These are phyloP conservation scores for Lithosia quadra DNA, from an alignment of 2,888 invertebrate species.

Conservation along the genomic window DNA sequence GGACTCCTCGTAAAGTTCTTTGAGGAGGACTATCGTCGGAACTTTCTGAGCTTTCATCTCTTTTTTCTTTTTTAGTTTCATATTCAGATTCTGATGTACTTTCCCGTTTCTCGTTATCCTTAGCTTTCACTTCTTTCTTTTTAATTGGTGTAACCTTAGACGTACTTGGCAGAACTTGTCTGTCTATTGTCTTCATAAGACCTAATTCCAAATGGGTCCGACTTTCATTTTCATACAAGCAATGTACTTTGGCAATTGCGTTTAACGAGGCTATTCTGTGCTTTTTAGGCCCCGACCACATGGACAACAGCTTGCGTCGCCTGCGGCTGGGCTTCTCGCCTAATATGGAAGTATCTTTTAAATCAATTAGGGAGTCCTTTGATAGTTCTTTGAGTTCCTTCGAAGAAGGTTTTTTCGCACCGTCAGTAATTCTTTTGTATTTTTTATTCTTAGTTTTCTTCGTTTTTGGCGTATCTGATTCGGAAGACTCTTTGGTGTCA, in stretches of 20 bases:
- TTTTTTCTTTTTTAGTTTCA: slow-evolving; percentile 76
- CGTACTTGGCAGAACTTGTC: slow-evolving; percentile 82
- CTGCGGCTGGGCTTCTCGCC: slow-evolving; percentile 81
- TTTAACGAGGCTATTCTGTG: slow-evolving; percentile 96
- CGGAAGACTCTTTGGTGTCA: slow-evolving; percentile 80
- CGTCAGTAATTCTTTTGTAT: slow-evolving; percentile 77
- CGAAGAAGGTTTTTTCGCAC: slow-evolving; percentile 72
- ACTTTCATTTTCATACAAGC: slow-evolving; percentile 95
- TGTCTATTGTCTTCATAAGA: slow-evolving; percentile 80
- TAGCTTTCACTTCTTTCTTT: slow-evolving; percentile 79
- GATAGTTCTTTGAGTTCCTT: slow-evolving; percentile 82
- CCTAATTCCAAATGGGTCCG: slow-evolving; percentile 90
- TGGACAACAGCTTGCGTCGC: slow-evolving; percentile 88
- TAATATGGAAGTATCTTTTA: slow-evolving; percentile 74
- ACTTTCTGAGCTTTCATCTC: slow-evolving; percentile 79
- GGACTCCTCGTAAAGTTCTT: slow-evolving; percentile 90
- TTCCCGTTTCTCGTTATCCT: slow-evolving; percentile 78
- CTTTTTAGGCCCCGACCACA: slow-evolving; percentile 93
- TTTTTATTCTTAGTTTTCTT: slow-evolving; percentile 78
- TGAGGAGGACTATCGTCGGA: slow-evolving; percentile 86
- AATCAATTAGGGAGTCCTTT: slow-evolving; percentile 78
- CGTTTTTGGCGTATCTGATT: slow-evolving; percentile 71
- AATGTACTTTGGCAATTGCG: slow-evolving; percentile 96
- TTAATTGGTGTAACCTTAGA: slow-evolving; percentile 79
- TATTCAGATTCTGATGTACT: slow-evolving; percentile 83